Conservation (phyloP, 2,113 vertebrate genomes). For the Notothenia coriiceps region DNA sequence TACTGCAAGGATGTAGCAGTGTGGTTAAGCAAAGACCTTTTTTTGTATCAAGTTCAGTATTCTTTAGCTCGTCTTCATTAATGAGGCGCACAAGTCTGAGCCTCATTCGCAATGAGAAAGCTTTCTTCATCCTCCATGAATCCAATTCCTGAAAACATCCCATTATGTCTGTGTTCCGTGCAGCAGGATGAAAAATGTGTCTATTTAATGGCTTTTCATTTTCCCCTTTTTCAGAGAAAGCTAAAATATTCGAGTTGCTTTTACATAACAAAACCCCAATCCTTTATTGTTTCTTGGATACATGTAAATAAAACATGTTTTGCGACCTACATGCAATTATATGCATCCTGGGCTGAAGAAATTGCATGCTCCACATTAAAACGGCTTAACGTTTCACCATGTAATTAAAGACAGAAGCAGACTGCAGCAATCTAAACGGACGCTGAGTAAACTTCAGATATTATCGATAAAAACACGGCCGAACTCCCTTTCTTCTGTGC, state of each 20-base stretch:
- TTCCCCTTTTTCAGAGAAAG: neutral
- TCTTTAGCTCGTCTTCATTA: conserved; percentile 40
- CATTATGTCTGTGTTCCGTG: conserved; percentile 35
- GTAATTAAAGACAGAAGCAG: conserved; percentile 18
- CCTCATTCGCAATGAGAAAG: conserved; percentile 8
- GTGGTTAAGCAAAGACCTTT: neutral
- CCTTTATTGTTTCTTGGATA: neutral
- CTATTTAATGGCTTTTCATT: neutral
- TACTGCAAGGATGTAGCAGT: conserved; percentile 2
- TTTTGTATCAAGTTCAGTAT: conserved; percentile 27
- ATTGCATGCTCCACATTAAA: conserved; percentile 4
- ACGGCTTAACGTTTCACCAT: neutral
- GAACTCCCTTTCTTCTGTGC: conserved; percentile 20
- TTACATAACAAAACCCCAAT: conserved; percentile 1
- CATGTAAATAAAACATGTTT: neutral
- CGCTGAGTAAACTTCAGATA: conserved; percentile 12
- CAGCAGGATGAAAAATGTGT: conserved; percentile 22
- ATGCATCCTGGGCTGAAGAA: neutral
- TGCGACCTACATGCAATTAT: neutral
- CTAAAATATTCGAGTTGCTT: neutral
- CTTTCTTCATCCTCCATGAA: conserved; percentile 32
- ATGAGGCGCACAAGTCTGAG: conserved; percentile 18
- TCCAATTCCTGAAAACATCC: conserved; percentile 42
- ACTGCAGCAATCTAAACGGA: neutral
- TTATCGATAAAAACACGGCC: conserved; percentile 28